phyloP scores from a whole-genome alignment of 2,888 invertebrate genomes.

The Macrosoma leucophasiata region DNA sequence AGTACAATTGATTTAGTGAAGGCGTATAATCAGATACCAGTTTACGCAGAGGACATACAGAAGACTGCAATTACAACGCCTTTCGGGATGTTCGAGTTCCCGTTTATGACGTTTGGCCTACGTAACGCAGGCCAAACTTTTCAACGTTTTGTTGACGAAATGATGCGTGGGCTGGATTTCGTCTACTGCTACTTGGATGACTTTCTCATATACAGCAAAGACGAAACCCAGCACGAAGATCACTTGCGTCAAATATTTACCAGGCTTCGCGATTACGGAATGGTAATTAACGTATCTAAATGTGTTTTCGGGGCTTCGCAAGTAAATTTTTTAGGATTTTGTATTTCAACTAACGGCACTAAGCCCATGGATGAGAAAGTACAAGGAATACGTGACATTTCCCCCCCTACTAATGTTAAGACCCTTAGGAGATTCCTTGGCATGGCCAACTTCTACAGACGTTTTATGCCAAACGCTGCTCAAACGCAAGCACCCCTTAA shows the following conservation, averaged over 20 bases:
- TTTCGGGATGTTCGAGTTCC: constrained; percentile 34
- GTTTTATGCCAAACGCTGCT: constrained; percentile 18
- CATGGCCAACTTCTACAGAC: constrained; percentile 3
- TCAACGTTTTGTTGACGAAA: constrained; percentile 36
- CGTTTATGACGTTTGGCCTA: constrained; percentile 36
- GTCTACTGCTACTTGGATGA: constrained; percentile 31
- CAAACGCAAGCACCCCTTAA: constrained; percentile 1
- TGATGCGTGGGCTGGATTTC: constrained; percentile 7
- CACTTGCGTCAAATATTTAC: constrained; percentile 23
- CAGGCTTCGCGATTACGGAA: constrained; percentile 10
- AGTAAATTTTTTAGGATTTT: too few relatives aligned
- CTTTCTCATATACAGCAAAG: constrained; percentile 24
- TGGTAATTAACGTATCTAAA: constrained; percentile 23
- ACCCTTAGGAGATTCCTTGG: constrained; percentile 27
- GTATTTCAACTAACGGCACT: too few relatives aligned
- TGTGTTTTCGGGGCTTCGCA: constrained; percentile 26
- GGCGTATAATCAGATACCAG: constrained; percentile 40
- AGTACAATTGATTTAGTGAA: constrained; percentile 23
- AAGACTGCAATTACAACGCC: constrained; percentile 36
- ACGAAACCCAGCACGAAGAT: constrained; percentile 22
- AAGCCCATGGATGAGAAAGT: constrained; percentile 29
- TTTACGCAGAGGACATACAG: constrained; percentile 27
- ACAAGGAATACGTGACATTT: constrained; percentile 21
- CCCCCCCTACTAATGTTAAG: constrained; percentile 17
- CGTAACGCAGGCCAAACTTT: constrained; percentile 43